Conservation (phyloP, 2,113 vertebrate species). For the Nothocercus nigrocapillus region DNA sequence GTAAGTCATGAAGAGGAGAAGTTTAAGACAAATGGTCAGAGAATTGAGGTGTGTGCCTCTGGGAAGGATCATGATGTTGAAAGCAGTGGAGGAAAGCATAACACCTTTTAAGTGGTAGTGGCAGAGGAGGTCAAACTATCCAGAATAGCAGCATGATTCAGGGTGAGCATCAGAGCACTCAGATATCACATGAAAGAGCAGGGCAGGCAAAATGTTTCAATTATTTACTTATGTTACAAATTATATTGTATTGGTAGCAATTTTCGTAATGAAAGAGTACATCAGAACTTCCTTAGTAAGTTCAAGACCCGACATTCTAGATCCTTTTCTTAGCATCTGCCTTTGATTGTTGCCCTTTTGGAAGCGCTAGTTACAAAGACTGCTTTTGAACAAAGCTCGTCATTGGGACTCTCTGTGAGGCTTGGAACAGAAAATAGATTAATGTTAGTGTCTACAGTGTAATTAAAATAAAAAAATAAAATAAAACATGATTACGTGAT, state of each 20-base stretch:
- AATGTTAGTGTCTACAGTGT: background rate
- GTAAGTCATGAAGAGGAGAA: background rate
- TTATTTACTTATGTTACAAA: background rate
- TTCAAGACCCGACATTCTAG: background rate
- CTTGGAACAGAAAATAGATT: background rate
- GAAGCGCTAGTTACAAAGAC: background rate
- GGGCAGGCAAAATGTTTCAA: background rate
- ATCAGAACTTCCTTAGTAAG: background rate
- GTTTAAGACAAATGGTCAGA: background rate
- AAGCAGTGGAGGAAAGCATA: background rate
- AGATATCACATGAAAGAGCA: background rate
- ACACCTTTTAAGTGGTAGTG: background rate
- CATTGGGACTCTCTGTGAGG: background rate
- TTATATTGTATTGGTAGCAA: background rate
- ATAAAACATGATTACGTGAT: background rate
- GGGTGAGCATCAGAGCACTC: background rate
- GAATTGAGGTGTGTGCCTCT: background rate
- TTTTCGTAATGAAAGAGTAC: background rate
- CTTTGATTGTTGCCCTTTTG: background rate
- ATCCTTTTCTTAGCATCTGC: background rate
- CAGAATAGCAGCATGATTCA: background rate
- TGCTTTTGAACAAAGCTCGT: background rate
- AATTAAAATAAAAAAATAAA: background rate
- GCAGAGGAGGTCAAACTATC: background rate
- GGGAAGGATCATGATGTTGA: background rate